Base-by-base conservation (phyloP, 2,113 vertebrate genomes). In the Montifringilla adamsi region DNA sequence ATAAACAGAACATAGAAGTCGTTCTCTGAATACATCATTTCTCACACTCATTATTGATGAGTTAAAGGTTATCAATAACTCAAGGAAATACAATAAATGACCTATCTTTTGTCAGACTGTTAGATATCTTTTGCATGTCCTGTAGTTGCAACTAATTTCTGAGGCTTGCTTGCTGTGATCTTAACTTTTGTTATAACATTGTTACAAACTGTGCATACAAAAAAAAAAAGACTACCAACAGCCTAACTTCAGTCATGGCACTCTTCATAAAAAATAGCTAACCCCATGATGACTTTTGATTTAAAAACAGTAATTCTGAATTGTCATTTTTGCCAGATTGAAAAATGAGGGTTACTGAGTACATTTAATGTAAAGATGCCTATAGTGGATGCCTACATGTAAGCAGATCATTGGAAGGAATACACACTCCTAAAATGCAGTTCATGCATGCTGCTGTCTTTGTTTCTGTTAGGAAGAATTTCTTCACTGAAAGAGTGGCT, bases 41-140 rank as follows among this genome's bases (percentile, higher is more conserved):
- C 44, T 68, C 66, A 58, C 86, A 90, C 83, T 94, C 73, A 97
- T 94, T 94, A 95, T 93, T 96, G 90, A 93, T 96, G 92, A 96
- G 77, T 73, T 82, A 90, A 86, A 93, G 83, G 73, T 92, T 95
- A 96, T 94, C 95, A 96, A 82, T 92, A 93, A 96, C 93, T 76
- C 92, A 84, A 46, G 41, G 52, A 90, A 85, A 80, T 88, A 83
- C 50, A 90, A 78, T 87, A 83, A 94, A 91, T 93, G 30, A 77
- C 74, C 39, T 86, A 13, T 56, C 55, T 69, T 93, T 91, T 95
- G 35, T 87, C 87, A 95, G 70, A 39, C 52, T 70, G 22, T 33
- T 85, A 50, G n/a, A 85, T 73, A 87, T 63, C 92, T 44, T 77
- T 74, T 63, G 30, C 39, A 37, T 31, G 41, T 68, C 21, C 55